Conservation (phyloP, 2,797 vertebrate species). For the Sus cebifrons region DNA sequence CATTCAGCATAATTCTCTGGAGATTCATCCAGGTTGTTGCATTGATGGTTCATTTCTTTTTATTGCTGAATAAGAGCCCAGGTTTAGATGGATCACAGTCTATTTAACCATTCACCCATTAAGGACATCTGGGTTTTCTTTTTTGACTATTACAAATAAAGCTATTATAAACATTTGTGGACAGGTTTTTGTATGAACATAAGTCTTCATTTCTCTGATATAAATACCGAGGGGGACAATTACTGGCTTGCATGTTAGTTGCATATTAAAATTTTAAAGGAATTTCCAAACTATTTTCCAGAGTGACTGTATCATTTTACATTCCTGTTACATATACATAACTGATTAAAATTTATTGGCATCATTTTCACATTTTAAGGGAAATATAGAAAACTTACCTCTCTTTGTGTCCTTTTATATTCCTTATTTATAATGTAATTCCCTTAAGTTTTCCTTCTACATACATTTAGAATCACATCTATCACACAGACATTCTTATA, state of each 20-base stretch:
- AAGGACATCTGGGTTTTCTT: background rate
- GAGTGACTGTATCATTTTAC: background rate
- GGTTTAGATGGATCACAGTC: background rate
- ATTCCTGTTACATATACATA: background rate
- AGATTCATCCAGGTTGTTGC: background rate
- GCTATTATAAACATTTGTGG: background rate
- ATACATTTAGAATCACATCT: background rate
- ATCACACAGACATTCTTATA: background rate
- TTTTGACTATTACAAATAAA: slow-evolving; percentile 29
- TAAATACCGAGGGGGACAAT: background rate
- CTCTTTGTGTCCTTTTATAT: background rate
- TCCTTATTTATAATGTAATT: slow-evolving; percentile 13
- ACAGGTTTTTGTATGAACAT: background rate
- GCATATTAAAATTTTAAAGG: background rate
- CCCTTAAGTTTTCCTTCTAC: background rate
- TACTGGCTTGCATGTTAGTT: background rate
- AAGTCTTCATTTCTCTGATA: slow-evolving; percentile 54
- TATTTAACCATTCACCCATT: background rate
- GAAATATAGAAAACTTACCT: background rate
- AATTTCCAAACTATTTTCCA: slow-evolving; percentile 43
- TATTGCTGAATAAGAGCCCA: background rate
- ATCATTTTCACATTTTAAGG: slow-evolving; percentile 3
- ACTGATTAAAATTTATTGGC: background rate
- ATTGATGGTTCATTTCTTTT: background rate
- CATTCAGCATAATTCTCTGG: background rate